A percentile compares a stretch with the other conserved stretches of the same genome.
These are phyloP conservation scores for Isoperla grammatica DNA, from an alignment of 2,888 invertebrate species.

Conservation along the genomic window DNA sequence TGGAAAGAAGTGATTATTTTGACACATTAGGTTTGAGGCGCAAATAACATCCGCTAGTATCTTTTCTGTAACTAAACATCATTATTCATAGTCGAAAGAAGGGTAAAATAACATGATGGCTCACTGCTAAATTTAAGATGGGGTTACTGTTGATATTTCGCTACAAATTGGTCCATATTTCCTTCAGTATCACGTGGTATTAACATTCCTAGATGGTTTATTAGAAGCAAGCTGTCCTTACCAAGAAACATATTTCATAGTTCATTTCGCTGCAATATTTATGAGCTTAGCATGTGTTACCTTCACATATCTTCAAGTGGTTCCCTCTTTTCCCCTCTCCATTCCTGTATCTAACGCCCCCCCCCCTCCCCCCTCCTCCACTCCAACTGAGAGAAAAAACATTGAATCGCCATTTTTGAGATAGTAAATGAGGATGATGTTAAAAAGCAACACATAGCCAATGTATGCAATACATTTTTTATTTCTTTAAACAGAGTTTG, in stretches of 20 bases:
- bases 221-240: not conserved
- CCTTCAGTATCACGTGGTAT: slow-evolving; percentile 15
- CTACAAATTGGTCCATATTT: slow-evolving; percentile 24
- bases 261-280: too few relatives aligned
- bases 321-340: too few relatives aligned
- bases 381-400: too few relatives aligned
- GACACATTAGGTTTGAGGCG: slow-evolving; percentile 9
- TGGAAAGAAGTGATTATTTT: slow-evolving; percentile 11
- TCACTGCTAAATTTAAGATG: not conserved
- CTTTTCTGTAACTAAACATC: slow-evolving; percentile 1
- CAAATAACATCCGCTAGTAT: slow-evolving; percentile 2
- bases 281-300: too few relatives aligned
- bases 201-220: slow-evolving; percentile 7
- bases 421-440: too few relatives aligned
- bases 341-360: too few relatives aligned
- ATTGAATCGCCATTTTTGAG: too few relatives aligned
- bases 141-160: slow-evolving; percentile 20
- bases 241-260: not conserved
- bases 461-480: too few relatives aligned
- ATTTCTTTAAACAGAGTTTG: too few relatives aligned
- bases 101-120: slow-evolving; percentile 12
- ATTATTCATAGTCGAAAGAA: not conserved
- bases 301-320: too few relatives aligned
- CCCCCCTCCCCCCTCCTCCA: too few relatives aligned
- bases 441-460: too few relatives aligned